Percentiles rank a stretch among this genome's conserved stretches.
Conservation (phyloP, 1,140 invertebrate species). For the Brachionus asplanchnoidis region DNA sequence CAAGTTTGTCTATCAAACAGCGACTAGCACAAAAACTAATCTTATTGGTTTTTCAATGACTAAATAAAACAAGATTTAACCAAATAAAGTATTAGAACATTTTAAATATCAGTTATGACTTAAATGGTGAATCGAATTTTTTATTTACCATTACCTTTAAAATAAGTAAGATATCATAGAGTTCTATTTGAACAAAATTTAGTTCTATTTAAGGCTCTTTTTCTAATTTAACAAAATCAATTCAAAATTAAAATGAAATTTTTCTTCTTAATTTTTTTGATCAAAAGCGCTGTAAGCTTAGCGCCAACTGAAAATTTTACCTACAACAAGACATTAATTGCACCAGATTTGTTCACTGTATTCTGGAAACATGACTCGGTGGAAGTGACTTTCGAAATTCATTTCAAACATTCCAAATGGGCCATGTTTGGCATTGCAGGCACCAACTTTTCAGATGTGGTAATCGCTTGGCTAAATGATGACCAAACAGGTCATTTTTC, state of each 20-base stretch:
- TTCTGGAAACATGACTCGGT: background rate
- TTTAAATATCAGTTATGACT: background rate
- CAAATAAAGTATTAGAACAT: background rate
- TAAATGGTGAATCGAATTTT: background rate
- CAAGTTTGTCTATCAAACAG: background rate
- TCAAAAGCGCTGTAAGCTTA: background rate
- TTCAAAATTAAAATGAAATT: background rate
- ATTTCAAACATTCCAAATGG: conserved; percentile 29
- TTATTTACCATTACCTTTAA: background rate
- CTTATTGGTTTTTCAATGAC: background rate
- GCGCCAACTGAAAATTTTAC: conserved; percentile 16
- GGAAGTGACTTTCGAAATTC: conserved; percentile 30
- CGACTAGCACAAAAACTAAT: background rate
- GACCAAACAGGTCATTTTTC: conserved; percentile 31
- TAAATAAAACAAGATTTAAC: background rate
- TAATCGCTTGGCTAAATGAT: conserved; percentile 7
- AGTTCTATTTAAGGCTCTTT: background rate
- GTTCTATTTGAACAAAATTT: background rate
- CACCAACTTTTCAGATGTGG: conserved; percentile 10
- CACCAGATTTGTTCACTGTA: background rate
- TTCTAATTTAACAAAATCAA: background rate
- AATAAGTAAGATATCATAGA: background rate
- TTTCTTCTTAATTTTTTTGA: background rate
- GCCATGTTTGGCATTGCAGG: background rate
- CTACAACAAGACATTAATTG: background rate